phyloP scores from a whole-genome alignment of 2,113 vertebrate species.

The Brachirus orientalis region DNA sequence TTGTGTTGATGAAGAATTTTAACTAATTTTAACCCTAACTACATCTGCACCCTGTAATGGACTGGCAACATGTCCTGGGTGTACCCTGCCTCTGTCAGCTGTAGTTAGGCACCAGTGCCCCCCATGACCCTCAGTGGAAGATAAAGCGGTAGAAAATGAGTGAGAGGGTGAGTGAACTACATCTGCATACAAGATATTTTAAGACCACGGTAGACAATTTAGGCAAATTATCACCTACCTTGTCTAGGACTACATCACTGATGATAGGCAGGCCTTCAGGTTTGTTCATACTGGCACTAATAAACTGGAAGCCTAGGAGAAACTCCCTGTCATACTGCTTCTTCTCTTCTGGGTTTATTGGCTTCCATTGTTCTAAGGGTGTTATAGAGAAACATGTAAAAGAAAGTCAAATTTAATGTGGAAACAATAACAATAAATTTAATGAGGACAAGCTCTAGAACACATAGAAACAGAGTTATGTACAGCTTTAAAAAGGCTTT shows the following conservation, averaged over 20 bases:
- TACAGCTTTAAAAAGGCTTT: too few relatives aligned
- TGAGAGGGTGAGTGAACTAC: too few relatives aligned
- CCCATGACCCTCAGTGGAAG: too few relatives aligned
- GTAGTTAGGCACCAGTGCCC: too few relatives aligned
- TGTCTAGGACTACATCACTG: conserved; percentile 94
- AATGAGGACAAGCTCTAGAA: background rate
- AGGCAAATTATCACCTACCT: conserved; percentile 78
- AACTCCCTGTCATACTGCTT: conserved; percentile 95
- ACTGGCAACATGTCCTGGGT: too few relatives aligned
- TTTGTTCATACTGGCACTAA: conserved; percentile 92
- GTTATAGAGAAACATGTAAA: conserved; percentile 25
- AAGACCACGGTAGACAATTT: background rate
- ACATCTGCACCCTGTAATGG: too few relatives aligned
- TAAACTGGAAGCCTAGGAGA: conserved; percentile 93
- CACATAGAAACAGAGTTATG: background rate
- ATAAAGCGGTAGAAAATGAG: too few relatives aligned
- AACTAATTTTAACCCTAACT: too few relatives aligned
- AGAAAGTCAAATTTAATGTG: background rate
- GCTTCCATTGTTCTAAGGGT: conserved; percentile 92
- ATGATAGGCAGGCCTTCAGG: conserved; percentile 93
- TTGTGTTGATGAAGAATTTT: too few relatives aligned
- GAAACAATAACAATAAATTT: background rate
- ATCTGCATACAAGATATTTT: too few relatives aligned
- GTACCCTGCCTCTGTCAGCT: too few relatives aligned
- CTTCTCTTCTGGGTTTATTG: conserved; percentile 93